A percentile compares a stretch with the other conserved stretches of the same genome.
These are phyloP conservation scores for Plectrocnemia conspersa DNA, from an alignment of 1,140 invertebrate genomes.

Conservation along the genomic window DNA sequence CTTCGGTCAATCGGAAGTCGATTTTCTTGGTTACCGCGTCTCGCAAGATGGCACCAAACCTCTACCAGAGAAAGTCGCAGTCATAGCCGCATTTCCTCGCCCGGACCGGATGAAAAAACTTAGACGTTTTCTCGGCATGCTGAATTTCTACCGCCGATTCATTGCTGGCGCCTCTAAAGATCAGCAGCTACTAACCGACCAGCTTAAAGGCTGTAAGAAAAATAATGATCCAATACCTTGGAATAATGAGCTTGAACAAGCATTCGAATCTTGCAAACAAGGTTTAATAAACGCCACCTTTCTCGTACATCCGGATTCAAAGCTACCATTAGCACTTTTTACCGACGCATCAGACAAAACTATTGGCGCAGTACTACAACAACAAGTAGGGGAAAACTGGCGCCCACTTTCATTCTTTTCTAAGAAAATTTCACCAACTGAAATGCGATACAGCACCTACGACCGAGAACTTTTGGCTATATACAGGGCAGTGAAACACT, in stretches of 20 bases:
- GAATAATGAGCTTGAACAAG: slow-evolving; percentile 34
- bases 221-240: slow-evolving; percentile 36
- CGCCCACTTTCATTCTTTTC: slow-evolving; percentile 43
- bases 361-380: slow-evolving; percentile 42
- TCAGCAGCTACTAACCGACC: slow-evolving; percentile 24
- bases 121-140: slow-evolving; percentile 43
- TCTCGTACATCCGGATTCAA: slow-evolving; percentile 34
- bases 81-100: slow-evolving; percentile 37
- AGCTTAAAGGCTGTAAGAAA: no score
- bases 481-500: slow-evolving; percentile 44
- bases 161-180: slow-evolving; percentile 35
- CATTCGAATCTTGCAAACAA: slow-evolving; percentile 44
- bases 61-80: slow-evolving; percentile 31
- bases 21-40: slow-evolving; percentile 38
- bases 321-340: slow-evolving; percentile 25
- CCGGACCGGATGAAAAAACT: slow-evolving; percentile 38
- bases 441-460: slow-evolving; percentile 39
- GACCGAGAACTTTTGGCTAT: slow-evolving; percentile 47
- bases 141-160: slow-evolving; percentile 43
- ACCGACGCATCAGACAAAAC: slow-evolving; percentile 41
- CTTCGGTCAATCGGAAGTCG: slow-evolving; percentile 22
- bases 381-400: slow-evolving; percentile 31
- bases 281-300: slow-evolving; percentile 35
- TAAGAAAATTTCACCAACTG: slow-evolving; percentile 35
- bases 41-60: slow-evolving; percentile 38